These are phyloP conservation scores for Pedionomus torquatus DNA, from an alignment of 2,113 vertebrate species.

Conservation along the genomic window DNA sequence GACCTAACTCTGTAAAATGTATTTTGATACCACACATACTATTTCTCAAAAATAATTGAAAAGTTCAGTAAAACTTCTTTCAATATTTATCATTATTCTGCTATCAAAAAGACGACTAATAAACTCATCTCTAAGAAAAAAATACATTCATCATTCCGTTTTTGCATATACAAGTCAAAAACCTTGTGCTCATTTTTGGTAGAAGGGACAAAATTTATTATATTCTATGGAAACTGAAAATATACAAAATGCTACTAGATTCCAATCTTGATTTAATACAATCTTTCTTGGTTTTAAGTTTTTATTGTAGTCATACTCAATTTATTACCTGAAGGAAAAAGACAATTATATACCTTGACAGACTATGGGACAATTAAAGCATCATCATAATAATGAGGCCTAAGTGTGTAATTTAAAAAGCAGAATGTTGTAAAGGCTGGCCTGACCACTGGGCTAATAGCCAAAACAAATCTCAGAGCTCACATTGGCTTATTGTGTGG, in stretches of 20 bases:
- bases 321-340: not conserved
- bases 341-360: not conserved
- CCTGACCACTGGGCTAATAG: not conserved
- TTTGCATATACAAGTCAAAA: not conserved
- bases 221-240: not conserved
- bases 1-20: not conserved
- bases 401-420: not conserved
- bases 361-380: not conserved
- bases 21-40: not conserved
- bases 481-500: not conserved
- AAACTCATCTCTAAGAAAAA: not conserved
- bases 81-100: not conserved
- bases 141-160: not conserved
- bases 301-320: not conserved
- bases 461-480: not conserved
- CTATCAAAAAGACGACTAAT: not conserved
- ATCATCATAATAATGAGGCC: not conserved
- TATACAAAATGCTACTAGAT: not conserved
- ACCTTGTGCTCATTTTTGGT: not conserved
- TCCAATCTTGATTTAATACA: not conserved
- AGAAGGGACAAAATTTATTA: not conserved
- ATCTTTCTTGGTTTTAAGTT: not conserved
- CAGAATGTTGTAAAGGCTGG: not conserved
- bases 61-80: not conserved
- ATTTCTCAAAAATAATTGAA: slow-evolving; percentile 18